These are phyloP conservation scores for Tragelaphus buxtoni DNA, from an alignment of 2,113 vertebrate genomes.

Conservation along the genomic window DNA sequence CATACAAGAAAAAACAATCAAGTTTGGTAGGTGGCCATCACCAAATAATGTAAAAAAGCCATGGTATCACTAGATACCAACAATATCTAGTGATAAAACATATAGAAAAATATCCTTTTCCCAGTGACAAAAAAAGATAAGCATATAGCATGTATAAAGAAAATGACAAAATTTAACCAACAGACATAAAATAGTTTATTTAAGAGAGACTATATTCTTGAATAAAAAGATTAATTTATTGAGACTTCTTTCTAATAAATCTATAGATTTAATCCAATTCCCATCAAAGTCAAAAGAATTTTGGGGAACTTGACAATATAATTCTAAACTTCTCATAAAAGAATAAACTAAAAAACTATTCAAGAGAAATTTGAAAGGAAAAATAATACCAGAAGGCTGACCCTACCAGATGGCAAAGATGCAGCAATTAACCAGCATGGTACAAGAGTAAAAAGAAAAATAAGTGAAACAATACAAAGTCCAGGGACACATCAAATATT, in stretches of 20 bases:
- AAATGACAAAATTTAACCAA: constrained; percentile 25
- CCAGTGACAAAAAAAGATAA: neutral
- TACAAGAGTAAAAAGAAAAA: neutral
- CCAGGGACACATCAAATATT: neutral
- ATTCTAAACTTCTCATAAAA: constrained; percentile 19
- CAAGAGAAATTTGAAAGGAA: neutral
- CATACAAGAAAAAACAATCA: neutral
- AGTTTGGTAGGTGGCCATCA: neutral
- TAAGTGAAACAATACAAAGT: neutral
- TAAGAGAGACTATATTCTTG: neutral
- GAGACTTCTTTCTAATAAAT: neutral
- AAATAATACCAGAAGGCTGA: neutral
- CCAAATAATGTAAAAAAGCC: constrained; percentile 21
- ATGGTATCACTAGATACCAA: neutral
- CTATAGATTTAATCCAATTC: neutral
- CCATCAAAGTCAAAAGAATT: neutral
- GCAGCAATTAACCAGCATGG: neutral
- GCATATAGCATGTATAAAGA: neutral
- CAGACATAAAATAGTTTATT: constrained; percentile 1
- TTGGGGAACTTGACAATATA: neutral
- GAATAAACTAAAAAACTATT: neutral
- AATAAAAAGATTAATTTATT: neutral
- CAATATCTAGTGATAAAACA: constrained; percentile 9
- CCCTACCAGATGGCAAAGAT: neutral
- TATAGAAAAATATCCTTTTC: neutral